Percentiles rank a stretch among this genome's conserved stretches.
phyloP scores from a whole-genome alignment of 2,888 invertebrate species.

The Meiosimyza platycephala region DNA sequence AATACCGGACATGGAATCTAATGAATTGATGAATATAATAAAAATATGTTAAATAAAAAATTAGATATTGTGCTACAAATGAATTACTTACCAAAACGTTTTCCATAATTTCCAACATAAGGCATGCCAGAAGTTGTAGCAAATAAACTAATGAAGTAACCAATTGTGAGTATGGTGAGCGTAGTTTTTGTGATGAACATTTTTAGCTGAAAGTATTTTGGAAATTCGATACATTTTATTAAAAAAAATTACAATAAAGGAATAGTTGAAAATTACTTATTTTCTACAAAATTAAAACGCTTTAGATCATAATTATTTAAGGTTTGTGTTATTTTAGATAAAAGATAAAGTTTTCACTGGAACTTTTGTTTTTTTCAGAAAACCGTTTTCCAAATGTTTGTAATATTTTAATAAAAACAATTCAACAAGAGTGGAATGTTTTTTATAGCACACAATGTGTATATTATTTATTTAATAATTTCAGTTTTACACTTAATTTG shows the following conservation, averaged over 20 bases:
- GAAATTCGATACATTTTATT: neutral
- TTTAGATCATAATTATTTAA: no score
- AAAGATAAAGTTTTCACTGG: no score
- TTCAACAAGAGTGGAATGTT: no score
- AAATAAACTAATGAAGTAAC: constrained; percentile 48
- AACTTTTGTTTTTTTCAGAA: no score
- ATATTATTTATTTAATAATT: no score
- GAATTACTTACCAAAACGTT: constrained; percentile 61
- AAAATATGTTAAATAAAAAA: no score
- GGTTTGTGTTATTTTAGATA: no score
- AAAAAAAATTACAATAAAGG: neutral
- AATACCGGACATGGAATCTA: constrained; percentile 66
- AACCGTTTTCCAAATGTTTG: no score
- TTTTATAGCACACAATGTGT: no score
- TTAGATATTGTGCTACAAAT: neutral
- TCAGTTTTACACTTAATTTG: no score
- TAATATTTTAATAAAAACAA: no score
- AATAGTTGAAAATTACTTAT: neutral
- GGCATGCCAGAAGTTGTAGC: constrained; percentile 54
- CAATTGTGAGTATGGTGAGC: constrained; percentile 48
- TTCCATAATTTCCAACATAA: constrained; percentile 61
- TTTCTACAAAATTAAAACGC: no score
- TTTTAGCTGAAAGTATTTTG: constrained; percentile 24
- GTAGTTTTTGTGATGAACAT: constrained; percentile 49
- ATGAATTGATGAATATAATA: neutral